Evolutionary conservation across 2,113 vertebrate species (phyloP).

Genomic region (Halcyon malimbica): DNA sequence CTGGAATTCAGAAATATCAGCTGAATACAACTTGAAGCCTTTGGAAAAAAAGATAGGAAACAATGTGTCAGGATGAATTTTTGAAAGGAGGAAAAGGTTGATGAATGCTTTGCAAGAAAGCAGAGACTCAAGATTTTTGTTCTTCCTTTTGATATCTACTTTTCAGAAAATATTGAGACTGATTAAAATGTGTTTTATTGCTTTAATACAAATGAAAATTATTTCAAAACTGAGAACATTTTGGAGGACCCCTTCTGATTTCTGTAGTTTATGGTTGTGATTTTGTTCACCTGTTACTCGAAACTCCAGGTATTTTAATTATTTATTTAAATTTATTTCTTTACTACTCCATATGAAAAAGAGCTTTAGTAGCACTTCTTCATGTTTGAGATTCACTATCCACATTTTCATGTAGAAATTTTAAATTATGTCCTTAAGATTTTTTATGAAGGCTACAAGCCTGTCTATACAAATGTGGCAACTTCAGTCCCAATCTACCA

Average conservation of each 20-base stretch:
- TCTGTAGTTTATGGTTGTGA: accelerated
- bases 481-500: background rate
- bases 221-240: background rate
- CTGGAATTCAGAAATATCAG: background rate
- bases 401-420: background rate
- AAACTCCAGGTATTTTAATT: background rate
- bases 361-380: background rate
- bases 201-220: accelerated
- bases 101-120: background rate
- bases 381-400: background rate
- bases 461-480: background rate
- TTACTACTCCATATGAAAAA: background rate
- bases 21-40: background rate
- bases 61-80: background rate
- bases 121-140: background rate
- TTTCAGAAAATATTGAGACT: background rate
- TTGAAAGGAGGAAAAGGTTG: background rate
- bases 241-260: background rate
- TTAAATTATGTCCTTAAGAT: background rate
- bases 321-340: background rate
- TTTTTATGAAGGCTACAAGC: background rate
- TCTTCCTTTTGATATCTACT: background rate
- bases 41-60: background rate
- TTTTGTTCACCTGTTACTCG: background rate
- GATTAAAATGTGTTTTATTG: background rate